Evolutionary conservation across 2,888 invertebrate species (phyloP), one percentile per base, ranked within the genome.

Genomic region (Seira sanloemensis): DNA sequence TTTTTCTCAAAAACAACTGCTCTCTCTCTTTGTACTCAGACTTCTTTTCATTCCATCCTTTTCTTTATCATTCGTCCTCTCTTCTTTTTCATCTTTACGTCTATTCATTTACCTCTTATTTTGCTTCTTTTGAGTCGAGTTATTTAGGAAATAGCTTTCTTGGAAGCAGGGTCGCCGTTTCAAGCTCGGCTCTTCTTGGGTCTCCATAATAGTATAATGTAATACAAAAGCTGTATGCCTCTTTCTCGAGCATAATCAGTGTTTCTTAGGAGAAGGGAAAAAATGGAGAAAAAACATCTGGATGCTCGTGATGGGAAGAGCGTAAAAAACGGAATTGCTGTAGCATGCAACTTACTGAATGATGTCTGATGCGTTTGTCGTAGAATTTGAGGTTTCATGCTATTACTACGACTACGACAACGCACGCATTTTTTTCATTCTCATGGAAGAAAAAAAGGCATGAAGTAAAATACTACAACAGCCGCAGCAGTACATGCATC

Each of bases 131-230:
- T 12, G n/a, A 62, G 21, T 27, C n/a, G 50, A 66, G 37, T 66
- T 66, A 66, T 75, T 37, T 66, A 75, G 75, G 66, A 75, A 75
- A 81, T 81, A 75, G 69, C 75, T 75, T 79, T 81, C 81, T 71
- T 25, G 75, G 81, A 81, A 81, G 71, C 50, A 75, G 81, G 81
- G 81, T 81, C 81, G 81, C 69, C 37, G 4, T 58, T 12, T 58
- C 58, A 18, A 4, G 16, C 58, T 58, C 37, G 37, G 4, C 37
- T 37, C 4, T 12, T 37, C 37, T n/a, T n/a, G n/a, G n/a, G 37
- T 37, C 37, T 37, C 37, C 12, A 12, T 37, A 37, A 37, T n/a
- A n/a, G n/a, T n/a, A 12, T 37, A 7, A 37, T 12, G 12, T 37
- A 12, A 12, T 37, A 37, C 37, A n/a, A n/a, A n/a, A n/a, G 37